A percentile compares a stretch with the other conserved stretches of the same genome.
Evolutionary conservation across 2,113 vertebrate genomes (phyloP).

Genomic region (Spea multiplicata): DNA sequence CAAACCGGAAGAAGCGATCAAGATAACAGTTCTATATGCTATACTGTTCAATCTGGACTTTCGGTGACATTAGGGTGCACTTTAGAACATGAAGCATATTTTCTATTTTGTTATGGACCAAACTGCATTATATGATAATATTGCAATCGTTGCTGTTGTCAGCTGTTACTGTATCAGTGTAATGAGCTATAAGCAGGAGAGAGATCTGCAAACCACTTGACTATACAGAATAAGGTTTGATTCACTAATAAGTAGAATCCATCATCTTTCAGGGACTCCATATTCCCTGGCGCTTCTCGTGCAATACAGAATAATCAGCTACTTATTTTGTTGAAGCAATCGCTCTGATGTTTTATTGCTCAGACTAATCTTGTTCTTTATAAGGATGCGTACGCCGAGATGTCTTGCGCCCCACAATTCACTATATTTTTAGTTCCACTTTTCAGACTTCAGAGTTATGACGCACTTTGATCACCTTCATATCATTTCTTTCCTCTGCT

Average conservation of each 20-base stretch:
- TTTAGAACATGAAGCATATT: no score
- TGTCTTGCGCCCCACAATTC: constrained; percentile 31
- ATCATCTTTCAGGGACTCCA: constrained; percentile 30
- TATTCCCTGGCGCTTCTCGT: constrained; percentile 14
- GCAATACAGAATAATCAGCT: constrained; percentile 30
- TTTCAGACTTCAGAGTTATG: constrained; percentile 36
- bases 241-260: constrained; percentile 35
- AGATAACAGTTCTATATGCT: no score
- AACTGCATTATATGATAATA: no score
- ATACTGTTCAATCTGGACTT: no score
- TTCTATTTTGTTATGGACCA: no score
- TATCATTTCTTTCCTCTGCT: constrained; percentile 42
- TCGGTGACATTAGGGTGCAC: no score
- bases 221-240: constrained; percentile 12
- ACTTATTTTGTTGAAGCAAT: constrained; percentile 38
- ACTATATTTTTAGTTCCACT: constrained; percentile 35
- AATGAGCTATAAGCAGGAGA: constrained; percentile 28
- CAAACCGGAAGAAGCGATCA: no score
- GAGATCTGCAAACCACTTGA: constrained; percentile 11
- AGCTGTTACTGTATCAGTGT: background rate
- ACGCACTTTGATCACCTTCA: constrained; percentile 39
- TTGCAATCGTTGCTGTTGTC: background rate
- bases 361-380: constrained; percentile 41
- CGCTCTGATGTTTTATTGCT: constrained; percentile 34
- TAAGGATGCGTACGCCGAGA: constrained; percentile 24